phyloP scores from a whole-genome alignment of 2,888 invertebrate genomes.

The Scaptomyza caliginosa region DNA sequence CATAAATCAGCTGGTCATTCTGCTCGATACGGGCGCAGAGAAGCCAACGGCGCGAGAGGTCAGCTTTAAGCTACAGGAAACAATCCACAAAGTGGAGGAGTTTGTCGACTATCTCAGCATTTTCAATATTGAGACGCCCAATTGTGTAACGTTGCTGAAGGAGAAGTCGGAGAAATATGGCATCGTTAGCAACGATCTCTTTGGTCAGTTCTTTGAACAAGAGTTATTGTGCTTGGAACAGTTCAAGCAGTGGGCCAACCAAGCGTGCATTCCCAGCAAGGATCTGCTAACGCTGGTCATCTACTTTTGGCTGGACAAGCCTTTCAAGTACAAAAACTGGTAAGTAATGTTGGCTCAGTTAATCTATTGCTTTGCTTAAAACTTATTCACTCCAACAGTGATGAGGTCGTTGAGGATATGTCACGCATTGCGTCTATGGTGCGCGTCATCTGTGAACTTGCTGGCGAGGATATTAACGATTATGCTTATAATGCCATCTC shows the following conservation, averaged over 20 bases:
- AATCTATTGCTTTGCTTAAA: background rate
- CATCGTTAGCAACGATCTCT: constrained; percentile 76
- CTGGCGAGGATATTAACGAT: constrained; percentile 86
- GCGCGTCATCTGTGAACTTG: constrained; percentile 87
- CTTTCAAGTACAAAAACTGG: constrained; percentile 84
- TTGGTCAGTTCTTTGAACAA: constrained; percentile 77
- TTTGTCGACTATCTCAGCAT: constrained; percentile 85
- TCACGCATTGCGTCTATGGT: constrained; percentile 88
- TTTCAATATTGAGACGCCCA: constrained; percentile 77
- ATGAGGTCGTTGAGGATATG: constrained; percentile 86
- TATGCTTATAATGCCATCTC: constrained; percentile 88
- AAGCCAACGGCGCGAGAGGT: constrained; percentile 84
- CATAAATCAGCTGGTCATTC: constrained; percentile 87
- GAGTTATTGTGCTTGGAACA: constrained; percentile 84
- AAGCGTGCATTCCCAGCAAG: constrained; percentile 83
- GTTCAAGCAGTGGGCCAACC: constrained; percentile 69
- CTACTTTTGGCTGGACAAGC: constrained; percentile 89
- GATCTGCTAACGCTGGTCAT: constrained; percentile 90
- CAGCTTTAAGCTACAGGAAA: constrained; percentile 85
- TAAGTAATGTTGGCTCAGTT: constrained; percentile 43
- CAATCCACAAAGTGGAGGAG: constrained; percentile 85
- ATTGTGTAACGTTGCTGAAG: constrained; percentile 80
- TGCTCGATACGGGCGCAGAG: constrained; percentile 81
- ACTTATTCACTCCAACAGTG: constrained; percentile 57
- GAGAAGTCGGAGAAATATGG: constrained; percentile 79